Conservation (phyloP, 2,113 vertebrate species). For the Gasterosteus nipponicus region DNA sequence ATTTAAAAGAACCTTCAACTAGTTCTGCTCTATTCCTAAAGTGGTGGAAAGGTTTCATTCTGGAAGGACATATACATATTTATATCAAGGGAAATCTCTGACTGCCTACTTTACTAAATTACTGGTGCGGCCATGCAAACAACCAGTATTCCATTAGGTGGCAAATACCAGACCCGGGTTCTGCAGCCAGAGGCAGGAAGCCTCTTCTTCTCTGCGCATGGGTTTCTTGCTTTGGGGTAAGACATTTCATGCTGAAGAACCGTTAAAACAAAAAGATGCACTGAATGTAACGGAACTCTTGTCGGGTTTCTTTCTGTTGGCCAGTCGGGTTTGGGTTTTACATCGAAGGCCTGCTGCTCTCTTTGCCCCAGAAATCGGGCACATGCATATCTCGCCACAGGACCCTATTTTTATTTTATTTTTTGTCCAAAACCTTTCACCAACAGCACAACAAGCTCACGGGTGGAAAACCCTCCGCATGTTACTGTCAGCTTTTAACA, state of each 20-base stretch:
- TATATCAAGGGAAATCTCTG: conserved; percentile 8
- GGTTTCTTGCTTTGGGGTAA: background rate
- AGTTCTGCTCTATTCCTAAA: conserved; percentile 3
- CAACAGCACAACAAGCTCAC: conserved; percentile 52
- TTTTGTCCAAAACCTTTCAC: conserved; percentile 12
- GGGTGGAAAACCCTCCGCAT: conserved; percentile 6
- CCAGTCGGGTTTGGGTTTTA: conserved; percentile 29
- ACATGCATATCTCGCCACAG: conserved; percentile 13
- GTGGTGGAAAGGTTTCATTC: conserved; percentile 28
- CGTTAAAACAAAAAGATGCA: conserved; percentile 31
- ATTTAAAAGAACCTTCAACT: background rate
- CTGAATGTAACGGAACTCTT: conserved; percentile 62
- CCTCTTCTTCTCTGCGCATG: conserved; percentile 4
- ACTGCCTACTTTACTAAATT: background rate
- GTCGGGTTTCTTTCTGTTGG: conserved; percentile 30
- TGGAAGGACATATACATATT: conserved; percentile 20
- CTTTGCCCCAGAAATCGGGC: conserved; percentile 26
- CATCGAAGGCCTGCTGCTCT: conserved; percentile 22
- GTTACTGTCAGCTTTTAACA: conserved; percentile 64
- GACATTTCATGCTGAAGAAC: conserved; percentile 27
- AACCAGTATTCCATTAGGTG: conserved; percentile 27
- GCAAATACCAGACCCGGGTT: conserved; percentile 15
- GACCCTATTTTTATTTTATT: background rate
- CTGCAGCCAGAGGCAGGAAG: conserved; percentile 24
- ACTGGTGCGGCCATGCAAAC: conserved; percentile 27